Percentiles rank a stretch among this genome's conserved stretches.
phyloP scores from a whole-genome alignment of 2,888 invertebrate genomes.

The Epirrhoe alternata region DNA sequence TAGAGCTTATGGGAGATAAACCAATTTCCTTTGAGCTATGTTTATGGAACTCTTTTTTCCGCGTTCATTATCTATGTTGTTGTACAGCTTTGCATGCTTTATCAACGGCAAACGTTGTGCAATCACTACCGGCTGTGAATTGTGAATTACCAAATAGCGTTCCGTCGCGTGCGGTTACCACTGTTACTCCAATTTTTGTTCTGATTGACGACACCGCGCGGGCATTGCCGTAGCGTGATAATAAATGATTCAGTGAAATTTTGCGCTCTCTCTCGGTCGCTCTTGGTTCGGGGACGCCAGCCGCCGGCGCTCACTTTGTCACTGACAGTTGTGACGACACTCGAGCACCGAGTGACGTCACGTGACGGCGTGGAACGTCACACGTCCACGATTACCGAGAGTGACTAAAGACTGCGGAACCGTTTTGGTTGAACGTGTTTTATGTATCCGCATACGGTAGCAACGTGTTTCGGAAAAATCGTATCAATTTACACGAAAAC shows the following conservation, averaged over 20 bases:
- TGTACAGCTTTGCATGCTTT: conserved; percentile 33
- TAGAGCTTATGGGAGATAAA: conserved; percentile 26
- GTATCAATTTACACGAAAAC: conserved; percentile 2
- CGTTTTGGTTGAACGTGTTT: conserved; percentile 27
- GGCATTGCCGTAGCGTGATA: conserved; percentile 46
- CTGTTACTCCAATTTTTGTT: conserved; percentile 45
- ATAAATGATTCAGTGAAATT: conserved; percentile 58
- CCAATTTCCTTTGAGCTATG: conserved; percentile 35
- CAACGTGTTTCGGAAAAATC: conserved; percentile 5
- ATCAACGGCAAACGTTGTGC: conserved; percentile 39
- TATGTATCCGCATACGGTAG: conserved; percentile 25
- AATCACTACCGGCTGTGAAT: conserved; percentile 42
- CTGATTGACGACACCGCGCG: conserved; percentile 48
- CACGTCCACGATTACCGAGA: conserved; percentile 28
- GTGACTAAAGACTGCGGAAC: conserved; percentile 36
- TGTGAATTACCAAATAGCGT: conserved; percentile 39
- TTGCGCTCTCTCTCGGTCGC: conserved; percentile 35
- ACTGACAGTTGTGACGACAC: conserved; percentile 47
- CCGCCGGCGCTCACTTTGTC: conserved; percentile 40
- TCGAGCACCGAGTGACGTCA: conserved; percentile 42
- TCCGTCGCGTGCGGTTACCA: conserved; percentile 40
- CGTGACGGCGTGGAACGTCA: conserved; percentile 44
- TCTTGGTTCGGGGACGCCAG: conserved; percentile 22
- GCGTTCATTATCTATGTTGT: conserved; percentile 32
- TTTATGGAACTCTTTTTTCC: conserved; percentile 37